Evolutionary conservation across 1,140 invertebrate genomes (phyloP).

Genomic region (Leptestheria dahalacensis): DNA sequence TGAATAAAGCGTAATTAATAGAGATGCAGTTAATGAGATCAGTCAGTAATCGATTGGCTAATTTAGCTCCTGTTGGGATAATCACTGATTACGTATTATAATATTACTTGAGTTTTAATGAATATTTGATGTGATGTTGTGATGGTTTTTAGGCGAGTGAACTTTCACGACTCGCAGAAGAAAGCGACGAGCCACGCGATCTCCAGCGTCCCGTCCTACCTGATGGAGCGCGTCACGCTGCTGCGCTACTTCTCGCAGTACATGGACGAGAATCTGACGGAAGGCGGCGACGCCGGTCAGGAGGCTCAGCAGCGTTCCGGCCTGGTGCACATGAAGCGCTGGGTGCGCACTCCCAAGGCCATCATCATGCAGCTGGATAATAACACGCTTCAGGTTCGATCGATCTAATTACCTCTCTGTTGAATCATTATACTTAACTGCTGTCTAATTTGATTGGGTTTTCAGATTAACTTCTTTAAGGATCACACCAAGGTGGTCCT

Average conservation of each 20-base stretch:
- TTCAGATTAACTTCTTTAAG: constrained; percentile 45
- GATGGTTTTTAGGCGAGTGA: constrained; percentile 34
- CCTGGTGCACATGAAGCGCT: constrained; percentile 35
- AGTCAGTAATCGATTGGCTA: too few relatives aligned
- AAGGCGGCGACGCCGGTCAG: constrained; percentile 28
- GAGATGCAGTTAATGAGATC: too few relatives aligned
- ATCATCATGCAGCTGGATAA: constrained; percentile 44
- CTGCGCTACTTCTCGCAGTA: constrained; percentile 44
- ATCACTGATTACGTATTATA: too few relatives aligned
- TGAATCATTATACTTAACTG: not conserved
- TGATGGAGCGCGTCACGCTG: constrained; percentile 39
- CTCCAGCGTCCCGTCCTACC: constrained; percentile 31
- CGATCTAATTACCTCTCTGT: too few relatives aligned
- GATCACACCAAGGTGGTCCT: constrained; percentile 46
- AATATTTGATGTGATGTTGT: too few relatives aligned
- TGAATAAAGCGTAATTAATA: too few relatives aligned
- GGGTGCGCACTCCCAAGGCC: constrained; percentile 41
- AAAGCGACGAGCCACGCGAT: constrained; percentile 33
- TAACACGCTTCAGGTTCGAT: constrained; percentile 39
- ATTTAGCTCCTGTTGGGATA: too few relatives aligned
- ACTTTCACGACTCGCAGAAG: constrained; percentile 39
- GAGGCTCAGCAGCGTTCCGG: not conserved
- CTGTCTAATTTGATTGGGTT: constrained; percentile 8
- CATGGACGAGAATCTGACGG: constrained; percentile 46
- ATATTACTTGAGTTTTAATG: too few relatives aligned